Percentiles rank a stretch among this genome's conserved stretches.
Conservation (phyloP, 2,888 invertebrate genomes). For the Apotomis capreana region DNA sequence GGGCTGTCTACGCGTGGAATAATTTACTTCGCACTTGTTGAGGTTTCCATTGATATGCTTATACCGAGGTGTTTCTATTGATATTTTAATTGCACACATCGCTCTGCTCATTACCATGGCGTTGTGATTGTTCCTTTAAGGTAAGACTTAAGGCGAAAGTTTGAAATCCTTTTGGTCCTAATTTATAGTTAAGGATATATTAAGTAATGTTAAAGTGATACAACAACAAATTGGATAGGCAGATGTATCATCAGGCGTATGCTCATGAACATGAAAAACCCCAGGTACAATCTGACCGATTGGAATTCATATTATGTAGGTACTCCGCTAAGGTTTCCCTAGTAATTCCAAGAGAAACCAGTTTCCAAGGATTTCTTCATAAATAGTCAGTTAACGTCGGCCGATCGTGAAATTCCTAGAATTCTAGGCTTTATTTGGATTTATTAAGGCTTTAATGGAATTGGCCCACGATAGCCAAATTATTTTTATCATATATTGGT, state of each 20-base stretch:
- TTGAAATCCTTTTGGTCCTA: too few species aligned
- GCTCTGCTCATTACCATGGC: background rate
- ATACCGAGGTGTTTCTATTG: slow-evolving; percentile 10
- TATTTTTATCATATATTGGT: too few species aligned
- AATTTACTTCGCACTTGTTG: slow-evolving; percentile 29
- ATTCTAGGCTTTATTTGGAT: slow-evolving; percentile 33
- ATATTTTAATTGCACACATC: slow-evolving; percentile 29
- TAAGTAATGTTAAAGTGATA: too few species aligned
- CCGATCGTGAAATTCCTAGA: slow-evolving; percentile 38
- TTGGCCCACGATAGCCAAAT: background rate
- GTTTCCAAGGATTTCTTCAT: slow-evolving; percentile 41
- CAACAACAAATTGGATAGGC: too few species aligned
- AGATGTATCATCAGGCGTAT: background rate
- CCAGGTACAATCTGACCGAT: slow-evolving; percentile 6
- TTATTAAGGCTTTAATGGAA: background rate
- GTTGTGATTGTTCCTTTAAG: background rate
- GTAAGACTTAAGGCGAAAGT: too few species aligned
- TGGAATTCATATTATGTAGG: slow-evolving; percentile 25
- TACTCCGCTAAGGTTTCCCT: slow-evolving; percentile 32
- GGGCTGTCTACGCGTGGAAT: slow-evolving; percentile 38
- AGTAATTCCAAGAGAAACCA: slow-evolving; percentile 37
- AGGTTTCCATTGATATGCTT: too few species aligned
- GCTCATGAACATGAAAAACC: slow-evolving; percentile 5
- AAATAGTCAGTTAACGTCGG: slow-evolving; percentile 37
- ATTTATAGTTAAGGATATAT: too few species aligned